Percentiles rank a stretch among this genome's conserved stretches.
Conservation (phyloP, 2,888 invertebrate species). For the Drosophila birchii region DNA sequence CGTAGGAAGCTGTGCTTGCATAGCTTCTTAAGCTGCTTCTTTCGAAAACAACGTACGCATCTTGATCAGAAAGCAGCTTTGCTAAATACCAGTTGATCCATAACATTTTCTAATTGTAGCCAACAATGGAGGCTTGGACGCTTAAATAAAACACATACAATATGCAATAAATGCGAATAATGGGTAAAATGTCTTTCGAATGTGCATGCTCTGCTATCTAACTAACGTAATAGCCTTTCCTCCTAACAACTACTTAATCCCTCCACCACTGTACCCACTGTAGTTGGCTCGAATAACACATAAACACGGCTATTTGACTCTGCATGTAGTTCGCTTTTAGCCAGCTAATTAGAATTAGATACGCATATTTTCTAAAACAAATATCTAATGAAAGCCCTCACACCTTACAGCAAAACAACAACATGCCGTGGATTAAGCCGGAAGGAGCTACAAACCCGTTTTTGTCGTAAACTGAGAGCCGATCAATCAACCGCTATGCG, state of each 20-base stretch:
- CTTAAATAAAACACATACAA: slow-evolving; percentile 84
- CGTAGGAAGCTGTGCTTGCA: slow-evolving; percentile 3
- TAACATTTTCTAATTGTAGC: slow-evolving; percentile 83
- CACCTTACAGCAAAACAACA: slow-evolving; percentile 81
- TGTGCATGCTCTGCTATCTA: slow-evolving; percentile 66
- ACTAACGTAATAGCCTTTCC: slow-evolving; percentile 22
- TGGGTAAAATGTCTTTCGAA: slow-evolving; percentile 83
- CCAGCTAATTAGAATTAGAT: background rate
- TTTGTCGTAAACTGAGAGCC: slow-evolving; percentile 81
- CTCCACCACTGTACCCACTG: slow-evolving; percentile 1
- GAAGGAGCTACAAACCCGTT: slow-evolving; percentile 85
- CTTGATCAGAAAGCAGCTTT: slow-evolving; percentile 35
- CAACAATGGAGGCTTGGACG: slow-evolving; percentile 85
- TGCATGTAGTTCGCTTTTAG: slow-evolving; percentile 57
- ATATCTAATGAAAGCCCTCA: background rate
- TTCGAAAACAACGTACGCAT: slow-evolving; percentile 10
- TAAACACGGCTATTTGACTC: slow-evolving; percentile 14
- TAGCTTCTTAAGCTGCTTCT: slow-evolving; percentile 20
- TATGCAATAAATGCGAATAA: slow-evolving; percentile 80
- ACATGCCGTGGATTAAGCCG: slow-evolving; percentile 85
- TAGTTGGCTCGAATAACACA: slow-evolving; percentile 33
- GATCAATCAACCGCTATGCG: slow-evolving; percentile 47
- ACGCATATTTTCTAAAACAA: background rate
- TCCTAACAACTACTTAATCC: slow-evolving; percentile 24
- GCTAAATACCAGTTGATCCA: slow-evolving; percentile 59